Percentiles rank a stretch among this genome's conserved stretches.
These are phyloP conservation scores for Deilephila porcellus DNA, from an alignment of 2,888 invertebrate species.

Conservation along the genomic window DNA sequence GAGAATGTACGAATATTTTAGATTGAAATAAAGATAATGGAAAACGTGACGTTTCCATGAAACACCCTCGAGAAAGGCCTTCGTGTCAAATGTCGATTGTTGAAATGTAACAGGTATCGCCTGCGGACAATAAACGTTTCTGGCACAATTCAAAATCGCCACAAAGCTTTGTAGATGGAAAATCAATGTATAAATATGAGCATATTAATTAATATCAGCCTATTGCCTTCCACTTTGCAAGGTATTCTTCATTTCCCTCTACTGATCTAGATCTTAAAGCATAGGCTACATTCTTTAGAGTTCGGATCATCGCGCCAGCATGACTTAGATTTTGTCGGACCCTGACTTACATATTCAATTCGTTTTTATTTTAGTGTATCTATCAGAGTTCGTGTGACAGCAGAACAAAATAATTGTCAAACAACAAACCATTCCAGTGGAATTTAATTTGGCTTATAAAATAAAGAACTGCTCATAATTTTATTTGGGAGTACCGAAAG, in stretches of 20 bases:
- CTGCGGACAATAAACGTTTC: not conserved
- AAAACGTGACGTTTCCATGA: constrained; percentile 27
- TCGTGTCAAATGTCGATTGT: constrained; percentile 1
- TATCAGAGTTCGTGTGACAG: too few species aligned
- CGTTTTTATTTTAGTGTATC: too few species aligned
- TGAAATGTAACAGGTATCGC: constrained; percentile 6
- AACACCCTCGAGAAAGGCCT: not conserved
- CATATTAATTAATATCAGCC: too few species aligned
- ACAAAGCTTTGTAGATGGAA: not conserved
- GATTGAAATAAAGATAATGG: constrained; percentile 20
- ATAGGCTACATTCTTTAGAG: too few species aligned
- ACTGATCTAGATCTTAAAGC: too few species aligned
- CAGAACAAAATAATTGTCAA: not conserved
- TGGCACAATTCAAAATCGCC: not conserved
- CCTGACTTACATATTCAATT: too few species aligned
- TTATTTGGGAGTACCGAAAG: constrained; percentile 3
- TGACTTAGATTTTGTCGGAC: too few species aligned
- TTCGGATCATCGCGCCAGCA: too few species aligned
- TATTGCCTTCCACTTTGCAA: too few species aligned
- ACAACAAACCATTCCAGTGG: not conserved
- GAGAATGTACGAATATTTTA: constrained; percentile 1
- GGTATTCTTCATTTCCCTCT: too few species aligned
- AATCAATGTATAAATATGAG: too few species aligned
- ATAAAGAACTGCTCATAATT: constrained; percentile 4
- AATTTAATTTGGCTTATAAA: not conserved